Conservation (phyloP, 2,888 invertebrate species). For the Petrolisthes manimaculis region DNA sequence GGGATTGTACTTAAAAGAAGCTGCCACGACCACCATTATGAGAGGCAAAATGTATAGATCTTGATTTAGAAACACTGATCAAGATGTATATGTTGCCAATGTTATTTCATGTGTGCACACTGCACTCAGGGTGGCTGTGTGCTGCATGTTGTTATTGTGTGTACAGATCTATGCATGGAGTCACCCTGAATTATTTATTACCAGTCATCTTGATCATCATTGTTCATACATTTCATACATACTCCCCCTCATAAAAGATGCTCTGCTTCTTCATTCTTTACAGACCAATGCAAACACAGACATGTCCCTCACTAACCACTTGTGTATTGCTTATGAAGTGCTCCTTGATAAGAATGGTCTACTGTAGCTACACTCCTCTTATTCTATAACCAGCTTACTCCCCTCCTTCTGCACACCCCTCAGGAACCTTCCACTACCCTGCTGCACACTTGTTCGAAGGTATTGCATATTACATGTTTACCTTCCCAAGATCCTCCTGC, state of each 20-base stretch:
- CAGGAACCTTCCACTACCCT: constrained; percentile 57
- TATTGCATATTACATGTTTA: constrained; percentile 23
- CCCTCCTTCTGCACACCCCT: constrained; percentile 52
- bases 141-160: constrained; percentile 55
- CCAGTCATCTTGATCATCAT: constrained; percentile 54
- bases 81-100: constrained; percentile 34
- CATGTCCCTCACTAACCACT: constrained; percentile 5
- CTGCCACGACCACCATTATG: constrained; percentile 61
- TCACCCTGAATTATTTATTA: constrained; percentile 62
- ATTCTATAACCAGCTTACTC: constrained; percentile 9
- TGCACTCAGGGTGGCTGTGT: constrained; percentile 55
- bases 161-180: constrained; percentile 57
- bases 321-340: constrained; percentile 41
- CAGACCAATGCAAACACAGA: constrained; percentile 41
- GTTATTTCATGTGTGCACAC: constrained; percentile 47
- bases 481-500: constrained; percentile 29
- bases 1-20: constrained; percentile 56
- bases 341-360: constrained; percentile 21
- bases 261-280: constrained; percentile 45
- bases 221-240: constrained; percentile 42
- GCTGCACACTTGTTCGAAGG: constrained; percentile 45
- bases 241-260: constrained; percentile 56
- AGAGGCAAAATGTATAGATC: constrained; percentile 35
- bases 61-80: constrained; percentile 38
- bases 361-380: constrained; percentile 28